Evolutionary conservation across 2,113 vertebrate genomes (phyloP), one percentile per base, ranked within the genome.

Genomic region (Phocoena sinus): DNA sequence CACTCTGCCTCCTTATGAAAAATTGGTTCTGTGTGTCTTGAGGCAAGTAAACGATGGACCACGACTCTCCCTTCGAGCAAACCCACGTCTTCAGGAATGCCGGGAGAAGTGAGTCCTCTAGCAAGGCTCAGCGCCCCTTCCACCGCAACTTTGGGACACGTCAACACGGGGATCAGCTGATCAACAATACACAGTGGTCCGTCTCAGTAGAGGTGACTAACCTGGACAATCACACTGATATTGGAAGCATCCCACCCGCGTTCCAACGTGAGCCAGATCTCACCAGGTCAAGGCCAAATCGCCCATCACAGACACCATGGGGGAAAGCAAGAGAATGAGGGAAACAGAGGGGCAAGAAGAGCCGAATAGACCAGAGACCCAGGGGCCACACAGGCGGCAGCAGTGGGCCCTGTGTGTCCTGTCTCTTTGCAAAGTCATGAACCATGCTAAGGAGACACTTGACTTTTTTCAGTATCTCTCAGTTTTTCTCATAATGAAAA

Each of bases 1-100:
- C 85, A 94, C 93, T 97, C 93, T 81, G 50, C 50, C 92, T 95
- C 87, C 68, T 97, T 83, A 82, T 58, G 95, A 96, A 80, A 96
- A 95, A 79, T 62, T 63, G 73, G 79, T 84, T 25, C 13, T 13
- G n/a, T 44, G 20, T 71, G 83, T 77, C 68, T 91, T 94, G 47
- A 83, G 71, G 56, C n/a, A 79, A 95, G 86, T 53, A 67, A 89
- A 77, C 50, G 8, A 63, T 38, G 38, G 9, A 77, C 44, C 6
- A 2, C 20, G 36, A 60, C 28, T 67, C 71, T 89, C 53, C 31
- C 53, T 41, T 92, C 18, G 36, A 73, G 36, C 81, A n/a, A 41
- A 62, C 77, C 74, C 3, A 4, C 23, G 68, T 38, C 7, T 26
- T 33, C 7, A 25, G 36, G 44, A 93, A 83, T 56, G 26, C 68